Base-by-base conservation (phyloP, 2,113 vertebrate species). In the Otis tarda region DNA sequence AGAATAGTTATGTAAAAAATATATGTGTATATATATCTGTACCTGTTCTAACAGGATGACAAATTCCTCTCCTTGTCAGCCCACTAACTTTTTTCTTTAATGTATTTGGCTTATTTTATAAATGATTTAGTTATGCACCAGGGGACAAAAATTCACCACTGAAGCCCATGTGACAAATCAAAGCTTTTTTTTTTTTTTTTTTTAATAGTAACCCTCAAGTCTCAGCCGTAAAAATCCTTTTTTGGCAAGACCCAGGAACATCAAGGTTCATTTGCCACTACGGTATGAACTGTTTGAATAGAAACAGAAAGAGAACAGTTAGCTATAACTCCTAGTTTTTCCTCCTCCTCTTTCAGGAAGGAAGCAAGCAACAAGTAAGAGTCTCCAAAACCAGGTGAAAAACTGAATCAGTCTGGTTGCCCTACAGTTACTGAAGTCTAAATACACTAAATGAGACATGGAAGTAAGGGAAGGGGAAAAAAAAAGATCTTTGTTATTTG, bases 1-100 rank as follows among this genome's bases (percentile, higher is more conserved):
- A 98, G 98, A 97, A 83, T 60, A 96, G 98, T 98, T 98, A 98
- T 91, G 91, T 70, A 74, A 90, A 85, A 88, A 92, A 83, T 49
- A 92, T 4, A n/a, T 87, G 64, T 75, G 49, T 60, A 56, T 49
- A 65, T 55, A 24, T 14, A 25, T 18, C 35, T 90, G 73, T 69
- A 91, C 21, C 89, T 91, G 53, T 68, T 94, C 94, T 92, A 89
- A 85, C 59, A 92, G 55, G 52, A 64, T 75, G 89, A 14, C 49
- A 82, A 31, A 25, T 53, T 83, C 89, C 90, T 91, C 78, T 87
- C 39, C 69, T 85, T 50, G 25, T 71, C 75, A 43, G 28, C 30
- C 43, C 68, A 41, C 61, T 75, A 65, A 82, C 25, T 31, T 68
- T 52, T 30, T 23, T 16, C 47, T 89, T 77, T 28, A 68, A 13